Conservation (phyloP, 1,140 invertebrate genomes). For the Solenopsis invicta region DNA sequence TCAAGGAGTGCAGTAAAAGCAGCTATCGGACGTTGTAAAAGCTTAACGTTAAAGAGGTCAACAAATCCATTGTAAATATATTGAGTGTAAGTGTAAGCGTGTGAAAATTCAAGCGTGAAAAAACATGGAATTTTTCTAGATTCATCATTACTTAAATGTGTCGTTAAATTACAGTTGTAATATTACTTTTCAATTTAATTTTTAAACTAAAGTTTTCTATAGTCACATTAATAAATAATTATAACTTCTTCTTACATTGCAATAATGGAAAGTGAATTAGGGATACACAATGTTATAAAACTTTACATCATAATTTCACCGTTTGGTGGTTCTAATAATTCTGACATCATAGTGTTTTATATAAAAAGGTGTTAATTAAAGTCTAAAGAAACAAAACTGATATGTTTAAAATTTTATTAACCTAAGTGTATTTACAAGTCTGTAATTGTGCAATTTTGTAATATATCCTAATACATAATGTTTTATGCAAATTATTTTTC, state of each 20-base stretch:
- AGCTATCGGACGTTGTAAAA: slow-evolving; percentile 9
- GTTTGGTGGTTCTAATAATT: neutral
- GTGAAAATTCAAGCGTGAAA: neutral
- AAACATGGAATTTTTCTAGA: neutral
- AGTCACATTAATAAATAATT: neutral
- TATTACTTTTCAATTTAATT: neutral
- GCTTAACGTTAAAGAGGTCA: neutral
- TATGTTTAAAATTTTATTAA: slow-evolving; percentile 28
- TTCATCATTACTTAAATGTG: neutral
- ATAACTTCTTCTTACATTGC: neutral
- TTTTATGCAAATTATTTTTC: neutral
- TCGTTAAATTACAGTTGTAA: neutral
- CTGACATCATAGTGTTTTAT: neutral
- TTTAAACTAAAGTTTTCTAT: neutral
- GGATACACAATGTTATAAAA: neutral
- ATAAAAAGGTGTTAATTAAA: neutral
- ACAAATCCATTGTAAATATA: slow-evolving; percentile 29
- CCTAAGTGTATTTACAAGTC: neutral
- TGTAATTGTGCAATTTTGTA: neutral
- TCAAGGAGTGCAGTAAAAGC: slow-evolving; percentile 35
- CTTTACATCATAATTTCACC: neutral
- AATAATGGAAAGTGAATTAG: neutral
- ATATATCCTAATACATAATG: neutral
- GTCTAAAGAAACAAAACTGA: neutral
- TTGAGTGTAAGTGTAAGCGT: neutral